phyloP scores from a whole-genome alignment of 1,140 invertebrate species.

The Conopomorpha cramerella region DNA sequence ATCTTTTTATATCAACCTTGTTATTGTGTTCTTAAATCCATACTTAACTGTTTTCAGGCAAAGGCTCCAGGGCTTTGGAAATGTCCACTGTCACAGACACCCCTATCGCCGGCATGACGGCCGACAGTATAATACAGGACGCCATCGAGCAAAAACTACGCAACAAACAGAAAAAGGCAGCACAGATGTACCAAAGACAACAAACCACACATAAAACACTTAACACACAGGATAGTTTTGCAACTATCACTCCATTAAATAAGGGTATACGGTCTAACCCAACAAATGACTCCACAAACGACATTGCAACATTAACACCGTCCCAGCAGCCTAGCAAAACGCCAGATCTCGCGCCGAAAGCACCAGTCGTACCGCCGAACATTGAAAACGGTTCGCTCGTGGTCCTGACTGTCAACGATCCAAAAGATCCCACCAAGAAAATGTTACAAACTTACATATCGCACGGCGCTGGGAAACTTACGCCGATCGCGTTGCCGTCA shows the following conservation, averaged over 20 bases:
- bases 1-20: too few relatives aligned
- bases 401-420: constrained; percentile 38
- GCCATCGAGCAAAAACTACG: constrained; percentile 8
- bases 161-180: too few relatives aligned
- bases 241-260: too few relatives aligned
- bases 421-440: constrained; percentile 36
- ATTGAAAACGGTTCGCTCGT: constrained; percentile 42
- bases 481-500: constrained; percentile 27
- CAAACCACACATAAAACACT: too few relatives aligned
- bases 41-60: too few relatives aligned
- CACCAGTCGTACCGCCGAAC: constrained; percentile 17
- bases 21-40: too few relatives aligned
- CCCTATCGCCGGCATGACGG: constrained; percentile 10
- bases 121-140: constrained; percentile 24
- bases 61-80: constrained; percentile 19
- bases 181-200: too few relatives aligned
- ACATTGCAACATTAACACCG: too few relatives aligned
- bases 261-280: too few relatives aligned
- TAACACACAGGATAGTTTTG: too few relatives aligned
- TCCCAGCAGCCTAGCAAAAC: too few relatives aligned
- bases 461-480: constrained; percentile 23
- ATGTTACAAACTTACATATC: constrained; percentile 49
- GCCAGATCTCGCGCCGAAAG: not conserved
- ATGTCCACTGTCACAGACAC: constrained; percentile 3
- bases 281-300: too few relatives aligned